Percentiles rank a stretch among this genome's conserved stretches.
phyloP scores from a whole-genome alignment of 2,888 invertebrate genomes.

The Brenthis ino region DNA sequence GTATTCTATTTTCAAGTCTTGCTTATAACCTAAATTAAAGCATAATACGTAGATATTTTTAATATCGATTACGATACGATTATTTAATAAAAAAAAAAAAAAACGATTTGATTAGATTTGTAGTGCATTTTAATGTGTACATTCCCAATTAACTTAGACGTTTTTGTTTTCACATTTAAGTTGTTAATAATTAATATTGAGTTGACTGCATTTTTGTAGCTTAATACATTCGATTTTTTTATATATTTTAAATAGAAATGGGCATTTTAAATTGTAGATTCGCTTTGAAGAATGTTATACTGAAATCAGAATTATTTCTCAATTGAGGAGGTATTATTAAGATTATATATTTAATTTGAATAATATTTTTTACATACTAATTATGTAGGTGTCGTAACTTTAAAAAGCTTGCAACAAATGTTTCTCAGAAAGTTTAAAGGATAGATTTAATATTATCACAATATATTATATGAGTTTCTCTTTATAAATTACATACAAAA shows the following conservation, averaged over 20 bases:
- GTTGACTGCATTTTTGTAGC: constrained; percentile 22
- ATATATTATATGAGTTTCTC: no score
- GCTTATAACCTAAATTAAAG: not conserved
- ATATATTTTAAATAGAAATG: not conserved
- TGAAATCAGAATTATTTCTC: not conserved
- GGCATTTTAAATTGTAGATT: not conserved
- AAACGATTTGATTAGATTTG: constrained; percentile 41
- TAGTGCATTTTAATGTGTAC: constrained; percentile 62
- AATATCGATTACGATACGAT: not conserved
- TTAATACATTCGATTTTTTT: not conserved
- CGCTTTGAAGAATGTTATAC: not conserved
- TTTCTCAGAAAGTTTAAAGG: no score
- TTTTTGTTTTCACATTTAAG: constrained; percentile 14
- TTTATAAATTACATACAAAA: no score
- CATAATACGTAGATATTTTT: constrained; percentile 4
- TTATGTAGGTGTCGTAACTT: no score
- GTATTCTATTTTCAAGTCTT: not conserved
- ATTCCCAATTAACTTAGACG: constrained; percentile 50
- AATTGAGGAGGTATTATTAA: constrained; percentile 6
- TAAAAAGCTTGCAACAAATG: no score
- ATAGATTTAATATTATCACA: no score
- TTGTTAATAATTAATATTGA: constrained; percentile 8
- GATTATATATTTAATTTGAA: not conserved
- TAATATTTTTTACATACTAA: not conserved
- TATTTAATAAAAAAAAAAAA: not conserved